Evolutionary conservation across 2,797 vertebrate genomes (phyloP).

Genomic region (Macroramphosus scolopax): DNA sequence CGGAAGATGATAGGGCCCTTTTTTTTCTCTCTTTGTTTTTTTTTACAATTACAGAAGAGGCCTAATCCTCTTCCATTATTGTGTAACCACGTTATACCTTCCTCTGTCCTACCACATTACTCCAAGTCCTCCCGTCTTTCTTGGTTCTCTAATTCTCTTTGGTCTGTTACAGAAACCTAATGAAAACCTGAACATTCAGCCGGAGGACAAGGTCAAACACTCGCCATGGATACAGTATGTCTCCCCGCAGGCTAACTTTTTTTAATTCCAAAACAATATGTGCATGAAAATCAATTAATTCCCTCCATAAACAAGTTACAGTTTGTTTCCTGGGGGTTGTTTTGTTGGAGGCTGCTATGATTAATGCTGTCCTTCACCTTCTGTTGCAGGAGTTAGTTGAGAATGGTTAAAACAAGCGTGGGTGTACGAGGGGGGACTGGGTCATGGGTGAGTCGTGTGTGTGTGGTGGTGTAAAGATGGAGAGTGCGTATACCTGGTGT

Average conservation of each 20-base stretch:
- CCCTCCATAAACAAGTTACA: conserved; percentile 62
- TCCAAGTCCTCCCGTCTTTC: too few relatives aligned
- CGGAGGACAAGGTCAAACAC: conserved; percentile 54
- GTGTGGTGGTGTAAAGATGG: conserved; percentile 9
- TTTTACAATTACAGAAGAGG: too few relatives aligned
- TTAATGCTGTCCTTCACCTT: conserved; percentile 55
- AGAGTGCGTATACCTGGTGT: conserved; percentile 9
- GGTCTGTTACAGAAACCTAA: conserved; percentile 14
- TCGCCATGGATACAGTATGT: conserved; percentile 22
- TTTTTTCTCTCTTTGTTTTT: too few relatives aligned
- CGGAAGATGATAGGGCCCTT: too few relatives aligned
- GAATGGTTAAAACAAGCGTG: conserved; percentile 37
- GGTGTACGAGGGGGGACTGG: conserved; percentile 22
- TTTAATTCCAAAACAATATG: conserved; percentile 68
- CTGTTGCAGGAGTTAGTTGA: conserved; percentile 59
- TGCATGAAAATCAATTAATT: conserved; percentile 69
- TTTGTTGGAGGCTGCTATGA: conserved; percentile 50
- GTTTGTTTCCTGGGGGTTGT: conserved; percentile 54
- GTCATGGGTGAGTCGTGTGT: conserved; percentile 20
- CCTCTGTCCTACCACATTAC: too few relatives aligned
- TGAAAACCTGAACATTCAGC: conserved; percentile 14
- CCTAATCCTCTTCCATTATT: too few relatives aligned
- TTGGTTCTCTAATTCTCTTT: conserved; percentile 14
- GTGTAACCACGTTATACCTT: too few relatives aligned
- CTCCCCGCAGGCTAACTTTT: conserved; percentile 54